phyloP scores from a whole-genome alignment of 2,113 vertebrate species.

The Ammodytes dubius region DNA sequence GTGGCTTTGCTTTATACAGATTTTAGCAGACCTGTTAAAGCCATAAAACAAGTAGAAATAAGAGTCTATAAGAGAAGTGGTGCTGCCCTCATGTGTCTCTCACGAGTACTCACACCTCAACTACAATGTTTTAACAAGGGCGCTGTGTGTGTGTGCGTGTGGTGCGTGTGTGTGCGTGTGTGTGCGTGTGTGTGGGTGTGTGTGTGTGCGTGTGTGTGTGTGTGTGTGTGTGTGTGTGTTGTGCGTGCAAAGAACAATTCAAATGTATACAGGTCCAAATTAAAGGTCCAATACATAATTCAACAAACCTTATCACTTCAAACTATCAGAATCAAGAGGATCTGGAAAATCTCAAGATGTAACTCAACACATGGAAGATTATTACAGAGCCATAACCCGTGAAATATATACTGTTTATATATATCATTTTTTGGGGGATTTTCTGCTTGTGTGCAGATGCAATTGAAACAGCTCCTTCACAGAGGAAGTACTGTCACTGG shows the following conservation, averaged over 20 bases:
- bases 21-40: neutral
- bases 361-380: neutral
- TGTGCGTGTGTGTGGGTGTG: too few species aligned
- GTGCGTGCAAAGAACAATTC: too few species aligned
- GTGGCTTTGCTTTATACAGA: neutral
- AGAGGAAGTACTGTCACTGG: neutral
- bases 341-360: neutral
- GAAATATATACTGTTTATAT: neutral
- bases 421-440: neutral
- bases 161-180: too few species aligned
- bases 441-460: conserved; percentile 17
- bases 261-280: neutral
- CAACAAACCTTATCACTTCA: neutral
- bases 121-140: neutral
- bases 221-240: too few species aligned
- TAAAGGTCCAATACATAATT: neutral
- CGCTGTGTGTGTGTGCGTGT: neutral
- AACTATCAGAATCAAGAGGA: neutral
- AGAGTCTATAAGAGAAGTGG: conserved; percentile 14
- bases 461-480: neutral
- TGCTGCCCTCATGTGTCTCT: conserved; percentile 75
- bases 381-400: neutral
- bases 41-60: neutral
- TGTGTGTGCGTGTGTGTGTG: too few species aligned
- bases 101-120: neutral